These are phyloP conservation scores for Willowsia nigromaculata DNA, from an alignment of 2,888 invertebrate genomes.

Conservation along the genomic window DNA sequence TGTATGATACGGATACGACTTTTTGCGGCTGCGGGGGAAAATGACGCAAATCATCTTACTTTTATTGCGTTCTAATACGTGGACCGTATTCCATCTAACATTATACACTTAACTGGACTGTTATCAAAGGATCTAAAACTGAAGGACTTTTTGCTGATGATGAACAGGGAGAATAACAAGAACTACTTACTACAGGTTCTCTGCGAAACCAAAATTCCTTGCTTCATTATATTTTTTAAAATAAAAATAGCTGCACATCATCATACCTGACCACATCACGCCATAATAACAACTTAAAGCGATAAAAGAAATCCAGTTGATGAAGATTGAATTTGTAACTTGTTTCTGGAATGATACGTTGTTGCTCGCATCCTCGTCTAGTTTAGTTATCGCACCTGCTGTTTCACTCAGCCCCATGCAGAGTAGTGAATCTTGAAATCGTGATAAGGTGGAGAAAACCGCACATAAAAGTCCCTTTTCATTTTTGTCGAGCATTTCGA, in stretches of 20 bases:
- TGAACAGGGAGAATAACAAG: background rate
- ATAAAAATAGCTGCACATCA: background rate
- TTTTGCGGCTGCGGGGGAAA: slow-evolving; percentile 33
- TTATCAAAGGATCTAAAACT: background rate
- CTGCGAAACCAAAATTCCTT: too few relatives aligned
- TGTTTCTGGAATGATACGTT: background rate
- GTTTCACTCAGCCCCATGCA: slow-evolving; percentile 37
- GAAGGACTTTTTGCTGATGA: slow-evolving; percentile 21
- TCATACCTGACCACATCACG: background rate
- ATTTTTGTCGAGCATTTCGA: background rate
- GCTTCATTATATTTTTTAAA: background rate
- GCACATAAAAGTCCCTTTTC: slow-evolving; percentile 8
- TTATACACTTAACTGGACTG: background rate
- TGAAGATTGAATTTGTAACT: background rate
- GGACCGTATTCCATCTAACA: background rate
- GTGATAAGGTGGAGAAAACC: slow-evolving; percentile 12
- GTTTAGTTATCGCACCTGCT: slow-evolving; percentile 26
- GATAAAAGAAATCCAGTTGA: background rate
- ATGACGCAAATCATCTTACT: slow-evolving; percentile 31
- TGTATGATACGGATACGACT: background rate
- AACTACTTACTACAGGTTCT: background rate
- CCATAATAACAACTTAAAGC: background rate
- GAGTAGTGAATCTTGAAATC: background rate
- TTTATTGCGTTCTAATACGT: background rate
- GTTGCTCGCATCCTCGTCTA: background rate